Percentiles rank a stretch among this genome's conserved stretches.
These are phyloP conservation scores for Daktulosphaira vitifoliae DNA, from an alignment of 1,140 invertebrate species.

Conservation along the genomic window DNA sequence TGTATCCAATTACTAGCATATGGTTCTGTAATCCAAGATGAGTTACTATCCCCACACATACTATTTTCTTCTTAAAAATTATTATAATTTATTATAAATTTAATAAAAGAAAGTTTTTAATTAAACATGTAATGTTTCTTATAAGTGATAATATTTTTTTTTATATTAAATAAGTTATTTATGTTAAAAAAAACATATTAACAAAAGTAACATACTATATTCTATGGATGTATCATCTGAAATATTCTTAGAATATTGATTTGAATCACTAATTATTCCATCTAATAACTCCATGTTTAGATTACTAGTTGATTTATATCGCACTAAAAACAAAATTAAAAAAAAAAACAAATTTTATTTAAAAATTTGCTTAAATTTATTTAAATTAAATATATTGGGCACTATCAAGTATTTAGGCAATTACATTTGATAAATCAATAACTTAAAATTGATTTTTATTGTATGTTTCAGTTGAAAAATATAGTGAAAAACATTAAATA, in stretches of 20 bases:
- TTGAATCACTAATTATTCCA: background rate
- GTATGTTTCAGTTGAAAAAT: too few species aligned
- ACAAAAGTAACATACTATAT: background rate
- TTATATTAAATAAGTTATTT: background rate
- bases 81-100: too few species aligned
- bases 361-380: too few species aligned
- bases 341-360: too few species aligned
- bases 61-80: conserved; percentile 25
- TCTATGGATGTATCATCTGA: background rate
- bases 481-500: too few species aligned
- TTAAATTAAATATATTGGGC: too few species aligned
- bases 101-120: too few species aligned
- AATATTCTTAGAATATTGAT: background rate
- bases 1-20: conserved; percentile 77
- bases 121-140: too few species aligned
- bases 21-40: conserved; percentile 79
- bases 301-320: background rate
- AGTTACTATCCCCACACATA: conserved; percentile 49
- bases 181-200: background rate
- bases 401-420: too few species aligned
- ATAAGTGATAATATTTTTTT: too few species aligned
- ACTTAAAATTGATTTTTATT: too few species aligned
- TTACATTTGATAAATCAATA: too few species aligned
- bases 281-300: background rate
- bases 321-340: background rate